Evolutionary conservation across 1,140 invertebrate genomes (phyloP).

Genomic region (Drosophila ficusphila): DNA sequence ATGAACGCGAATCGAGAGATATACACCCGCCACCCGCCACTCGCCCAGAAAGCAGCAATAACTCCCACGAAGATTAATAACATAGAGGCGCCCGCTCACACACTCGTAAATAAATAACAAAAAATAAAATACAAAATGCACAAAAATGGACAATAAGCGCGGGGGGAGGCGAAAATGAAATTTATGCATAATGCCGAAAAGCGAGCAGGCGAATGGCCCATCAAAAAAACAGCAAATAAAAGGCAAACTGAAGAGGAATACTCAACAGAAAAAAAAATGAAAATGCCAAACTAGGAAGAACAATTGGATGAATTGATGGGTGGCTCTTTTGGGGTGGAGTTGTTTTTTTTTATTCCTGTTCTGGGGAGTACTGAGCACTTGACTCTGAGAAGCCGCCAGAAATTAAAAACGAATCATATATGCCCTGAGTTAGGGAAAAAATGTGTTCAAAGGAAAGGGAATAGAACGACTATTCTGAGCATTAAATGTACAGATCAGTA

Average conservation of each 20-base stretch:
- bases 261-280: slow-evolving; percentile 7
- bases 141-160: slow-evolving; percentile 78
- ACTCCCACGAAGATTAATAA: slow-evolving; percentile 83
- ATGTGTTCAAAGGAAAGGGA: background rate
- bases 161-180: slow-evolving; percentile 66
- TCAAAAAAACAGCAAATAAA: slow-evolving; percentile 73
- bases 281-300: slow-evolving; percentile 58
- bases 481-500: too few species aligned
- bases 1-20: slow-evolving; percentile 75
- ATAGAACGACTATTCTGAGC: too few species aligned
- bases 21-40: background rate
- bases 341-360: background rate
- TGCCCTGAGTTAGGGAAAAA: background rate
- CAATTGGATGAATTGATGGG: slow-evolving; percentile 57
- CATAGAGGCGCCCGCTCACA: slow-evolving; percentile 36
- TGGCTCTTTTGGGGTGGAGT: slow-evolving; percentile 2
- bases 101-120: slow-evolving; percentile 69
- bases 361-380: slow-evolving; percentile 7
- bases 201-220: slow-evolving; percentile 65
- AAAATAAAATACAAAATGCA: slow-evolving; percentile 70
- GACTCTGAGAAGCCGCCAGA: slow-evolving; percentile 4
- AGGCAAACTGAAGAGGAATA: slow-evolving; percentile 39
- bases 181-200: slow-evolving; percentile 74
- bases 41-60: slow-evolving; percentile 66
- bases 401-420: slow-evolving; percentile 19